Percentiles rank a stretch among this genome's conserved stretches.
Evolutionary conservation across 1,140 invertebrate species (phyloP).

Genomic region (Aphelinus certus): DNA sequence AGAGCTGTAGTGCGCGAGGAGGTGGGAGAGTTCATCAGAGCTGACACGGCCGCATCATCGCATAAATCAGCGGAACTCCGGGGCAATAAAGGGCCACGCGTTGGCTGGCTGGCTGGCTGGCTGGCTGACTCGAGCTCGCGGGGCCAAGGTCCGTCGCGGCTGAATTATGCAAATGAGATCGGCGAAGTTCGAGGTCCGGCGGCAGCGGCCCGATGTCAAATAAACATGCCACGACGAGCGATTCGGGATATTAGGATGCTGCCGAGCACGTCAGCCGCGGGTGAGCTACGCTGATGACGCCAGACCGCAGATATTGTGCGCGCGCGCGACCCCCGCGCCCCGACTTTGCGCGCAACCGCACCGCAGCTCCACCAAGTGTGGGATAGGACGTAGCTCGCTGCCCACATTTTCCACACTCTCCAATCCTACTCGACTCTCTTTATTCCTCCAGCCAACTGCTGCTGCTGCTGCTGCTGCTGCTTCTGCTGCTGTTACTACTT

Average conservation of each 20-base stretch:
- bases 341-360: not conserved
- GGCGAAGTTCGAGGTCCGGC: conserved; percentile 33
- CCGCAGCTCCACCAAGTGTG: not conserved
- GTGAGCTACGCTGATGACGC: conserved; percentile 47
- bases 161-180: conserved; percentile 41
- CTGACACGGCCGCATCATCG: not conserved
- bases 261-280: conserved; percentile 36
- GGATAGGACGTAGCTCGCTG: no score
- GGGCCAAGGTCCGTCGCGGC: not conserved
- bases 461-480: no score
- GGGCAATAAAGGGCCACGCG: not conserved
- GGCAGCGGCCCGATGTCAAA: conserved; percentile 45
- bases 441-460: no score
- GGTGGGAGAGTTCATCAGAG: conserved; percentile 4
- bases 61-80: conserved; percentile 25
- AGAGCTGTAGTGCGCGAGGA: not conserved
- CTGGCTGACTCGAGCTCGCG: no score
- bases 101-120: no score
- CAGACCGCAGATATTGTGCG: conserved; percentile 37
- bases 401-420: no score
- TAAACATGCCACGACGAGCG: conserved; percentile 45
- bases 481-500: no score
- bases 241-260: conserved; percentile 44
- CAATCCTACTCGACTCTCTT: no score
- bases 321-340: not conserved